Conservation (phyloP, 2,113 vertebrate genomes). For the Gracilinanus agilis region DNA sequence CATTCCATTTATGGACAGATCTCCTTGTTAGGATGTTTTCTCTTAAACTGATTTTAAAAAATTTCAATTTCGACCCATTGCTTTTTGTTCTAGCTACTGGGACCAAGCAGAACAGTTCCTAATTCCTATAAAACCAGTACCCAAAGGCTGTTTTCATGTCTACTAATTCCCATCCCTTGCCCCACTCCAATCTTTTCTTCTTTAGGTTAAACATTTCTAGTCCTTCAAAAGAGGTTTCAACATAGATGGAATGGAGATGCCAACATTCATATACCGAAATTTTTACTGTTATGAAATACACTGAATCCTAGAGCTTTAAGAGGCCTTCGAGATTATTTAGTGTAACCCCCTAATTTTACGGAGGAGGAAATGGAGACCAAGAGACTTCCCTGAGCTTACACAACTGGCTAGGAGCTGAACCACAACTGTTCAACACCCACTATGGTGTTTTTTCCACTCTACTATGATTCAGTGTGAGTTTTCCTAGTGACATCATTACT, state of each 20-base stretch:
- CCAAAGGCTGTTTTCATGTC: not conserved
- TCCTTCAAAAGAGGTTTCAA: not conserved
- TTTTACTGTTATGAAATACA: not conserved
- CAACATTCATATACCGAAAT: not conserved
- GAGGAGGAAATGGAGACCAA: not conserved
- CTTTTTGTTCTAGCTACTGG: not conserved
- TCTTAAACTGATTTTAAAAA: not conserved
- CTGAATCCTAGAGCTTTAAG: not conserved
- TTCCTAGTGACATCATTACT: slow-evolving; percentile 12
- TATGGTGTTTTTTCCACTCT: slow-evolving; percentile 10
- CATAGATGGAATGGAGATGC: not conserved
- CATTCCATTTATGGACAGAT: not conserved
- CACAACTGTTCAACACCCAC: not conserved
- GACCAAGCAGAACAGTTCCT: not conserved
- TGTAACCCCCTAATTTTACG: not conserved
- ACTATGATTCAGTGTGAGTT: not conserved
- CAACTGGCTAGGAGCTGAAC: not conserved
- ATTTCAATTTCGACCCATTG: not conserved
- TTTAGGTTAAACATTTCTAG: not conserved
- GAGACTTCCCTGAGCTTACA: slow-evolving; percentile 9
- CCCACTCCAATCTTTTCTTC: not conserved
- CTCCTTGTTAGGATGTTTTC: not conserved
- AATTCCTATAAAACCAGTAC: not conserved
- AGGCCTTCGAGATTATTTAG: slow-evolving; percentile 2
- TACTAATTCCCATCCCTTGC: not conserved